Evolutionary conservation across 2,888 invertebrate species (phyloP), one percentile per base, ranked within the genome.

Genomic region (Bhutanitis thaidina): DNA sequence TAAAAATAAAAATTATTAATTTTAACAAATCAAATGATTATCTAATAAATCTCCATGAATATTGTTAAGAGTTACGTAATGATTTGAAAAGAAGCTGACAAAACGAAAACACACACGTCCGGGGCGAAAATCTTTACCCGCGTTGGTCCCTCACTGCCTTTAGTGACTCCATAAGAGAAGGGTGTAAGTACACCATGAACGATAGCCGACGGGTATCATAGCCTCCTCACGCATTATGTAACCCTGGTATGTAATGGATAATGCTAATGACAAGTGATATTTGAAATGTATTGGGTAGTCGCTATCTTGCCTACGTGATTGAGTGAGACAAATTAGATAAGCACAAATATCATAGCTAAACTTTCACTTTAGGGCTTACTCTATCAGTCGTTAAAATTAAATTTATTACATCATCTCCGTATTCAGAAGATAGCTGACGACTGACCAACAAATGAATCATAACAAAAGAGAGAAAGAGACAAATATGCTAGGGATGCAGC

Each of bases 211-310:
- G 74, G 81, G 76, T 69, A 74, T 74, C 75, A 71, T 77, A 75
- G 68, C 67, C 64, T 60, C 61, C 63, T 73, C 73, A 73, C 71
- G 64, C 63, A 61, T 85, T 86, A 83, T 77, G 74, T 77, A 81
- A 87, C 65, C 58, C 59, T 60, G 61, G 76, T 81, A 82, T 81
- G 80, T 83, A 84, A 85, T 77, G 75, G 78, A 79, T 83, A 81
- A 80, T 74, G 74, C 75, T 81, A 84, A 86, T 84, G 82, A 85
- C 79, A 75, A 74, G 77, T 79, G 77, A 83, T 85, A 80, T 81
- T 83, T 79, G 76, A 79, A 81, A 81, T 77, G 74, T 81, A 80
- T 77, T 76, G 77, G 74, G 69, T 72, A 76, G 71, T 68, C 65
- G 70, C 70, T 76, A 75, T 71, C 46, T 53, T 54, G 55, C 58